Base-by-base conservation (phyloP, 2,888 invertebrate genomes). In the Ectobius pallidus region DNA sequence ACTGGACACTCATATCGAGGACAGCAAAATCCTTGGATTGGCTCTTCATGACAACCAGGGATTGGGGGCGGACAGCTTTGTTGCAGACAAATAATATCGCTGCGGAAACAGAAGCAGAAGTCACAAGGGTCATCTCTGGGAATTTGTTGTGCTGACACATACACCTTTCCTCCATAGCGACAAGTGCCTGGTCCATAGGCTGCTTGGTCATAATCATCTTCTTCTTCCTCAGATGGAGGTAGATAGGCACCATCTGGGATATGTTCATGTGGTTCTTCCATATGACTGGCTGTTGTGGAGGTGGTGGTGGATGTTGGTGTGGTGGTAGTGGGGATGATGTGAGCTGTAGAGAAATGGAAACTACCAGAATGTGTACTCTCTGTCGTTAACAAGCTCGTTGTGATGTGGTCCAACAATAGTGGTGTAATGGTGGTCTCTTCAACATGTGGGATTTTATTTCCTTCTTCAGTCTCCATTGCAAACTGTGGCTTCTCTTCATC, bases 81-180 rank as follows among this genome's bases (percentile, higher is more conserved):
- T 84, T 96, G 96, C 77, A 96, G 86, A 79, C 96, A 97, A 80
- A 97, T 96, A 79, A 97, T 96, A 81, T 96, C 96, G 82, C 96
- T 95, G 83, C 96, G 89, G 87, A 96, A 97, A 86, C 96, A 97
- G 91, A 97, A 96, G 84, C 96, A 97, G 87, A 96, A 97, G 82
- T 96, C 96, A 82, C 96, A 97, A 27, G 96, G 95, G 85, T 97
- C 95, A 78, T 95, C 95, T 78, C 96, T 87, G 49, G 96, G 96
- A 80, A 97, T 96, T 85, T 97, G 96, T 84, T 96, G 96, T 1
- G 96, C 96, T 1, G 96, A 96, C 52, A 96, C 94, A 82, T 95
- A 96, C 63, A 96, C 91, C 84, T 95, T 95, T 78, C 96, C 95
- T 73, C 95, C 94, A 79, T 95, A 96, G 79, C 96, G 88, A 80